Evolutionary conservation across 2,888 invertebrate genomes (phyloP), one percentile per base, ranked within the genome.

Genomic region (Platycnemis pennipes): DNA sequence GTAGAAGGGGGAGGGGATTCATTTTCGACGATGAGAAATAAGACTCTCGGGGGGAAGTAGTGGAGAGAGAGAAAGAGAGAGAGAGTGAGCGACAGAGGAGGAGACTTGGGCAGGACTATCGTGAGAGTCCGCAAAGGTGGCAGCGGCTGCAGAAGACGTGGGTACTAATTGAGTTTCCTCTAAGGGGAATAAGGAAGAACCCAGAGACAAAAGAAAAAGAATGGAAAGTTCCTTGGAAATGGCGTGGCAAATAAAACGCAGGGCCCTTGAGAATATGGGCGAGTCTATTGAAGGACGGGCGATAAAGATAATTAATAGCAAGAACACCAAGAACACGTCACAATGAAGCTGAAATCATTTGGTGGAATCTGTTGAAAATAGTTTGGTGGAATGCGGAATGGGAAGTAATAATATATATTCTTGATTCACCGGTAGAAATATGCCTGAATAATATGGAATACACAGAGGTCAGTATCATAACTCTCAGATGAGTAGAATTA

Each of bases 121-220:
- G 87, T 87, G 87, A 87, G 87, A 87, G 46, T 87, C 46, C 22
- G 13, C 46, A 5, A 87, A 45, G 87, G 46, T 87, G 46, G 87
- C 87, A 87, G 44, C 87, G 87, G 46, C 87, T 87, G 87, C 87
- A 45, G 87, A 26, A 87, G 87, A 87, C 87, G 46, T 87, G 87
- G 16, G 45, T 19, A 87, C 87, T 87, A 87, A 87, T 87, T 87
- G 87, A 45, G 87, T 87, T 87, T 45, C 37, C 37, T 77, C 26
- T 26, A 77, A 13, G 31, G 77, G 77, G 37, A 77, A 26, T 63
- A 26, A 63, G 63, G n/a, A 63, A 63, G 63, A n/a, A 63, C n/a
- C 77, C 77, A 11, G 77, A 26, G 13, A 77, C 77, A 77, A 77
- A 77, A 31, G 31, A 37, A 77, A 77, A 37, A 31, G n/a, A 63